Evolutionary conservation across 1,140 invertebrate species (phyloP).

Genomic region (Tyrophagus putrescentiae): DNA sequence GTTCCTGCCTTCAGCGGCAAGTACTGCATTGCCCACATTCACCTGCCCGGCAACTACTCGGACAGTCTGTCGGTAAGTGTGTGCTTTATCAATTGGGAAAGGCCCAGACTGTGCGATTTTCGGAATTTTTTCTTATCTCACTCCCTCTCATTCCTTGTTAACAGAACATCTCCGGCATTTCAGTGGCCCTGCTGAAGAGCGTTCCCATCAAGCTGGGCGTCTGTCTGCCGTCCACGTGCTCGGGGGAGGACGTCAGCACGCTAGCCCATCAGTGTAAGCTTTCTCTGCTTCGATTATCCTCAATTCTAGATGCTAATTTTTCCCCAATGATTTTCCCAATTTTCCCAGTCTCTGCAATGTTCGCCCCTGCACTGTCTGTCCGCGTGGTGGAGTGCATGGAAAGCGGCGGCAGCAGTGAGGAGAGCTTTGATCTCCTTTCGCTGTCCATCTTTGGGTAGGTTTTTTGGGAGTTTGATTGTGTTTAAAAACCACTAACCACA

Average conservation of each 20-base stretch:
- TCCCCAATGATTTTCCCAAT: too few relatives aligned
- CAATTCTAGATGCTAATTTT: background rate
- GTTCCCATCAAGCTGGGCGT: conserved; percentile 16
- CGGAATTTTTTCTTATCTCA: background rate
- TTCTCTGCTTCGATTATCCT: background rate
- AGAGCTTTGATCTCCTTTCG: background rate
- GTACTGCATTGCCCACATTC: conserved; percentile 25
- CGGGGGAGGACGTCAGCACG: conserved; percentile 6
- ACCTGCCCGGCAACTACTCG: conserved; percentile 9
- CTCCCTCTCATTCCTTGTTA: background rate
- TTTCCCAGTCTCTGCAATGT: conserved; percentile 14
- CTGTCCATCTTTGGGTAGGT: background rate
- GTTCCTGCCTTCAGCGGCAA: conserved; percentile 20
- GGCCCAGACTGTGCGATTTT: conserved; percentile 6
- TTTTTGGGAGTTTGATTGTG: too few relatives aligned
- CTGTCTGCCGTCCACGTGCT: conserved; percentile 24
- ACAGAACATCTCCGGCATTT: conserved; percentile 18
- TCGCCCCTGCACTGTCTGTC: background rate
- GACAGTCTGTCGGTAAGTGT: conserved; percentile 16
- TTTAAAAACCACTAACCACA: background rate
- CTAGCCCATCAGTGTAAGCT: conserved; percentile 21
- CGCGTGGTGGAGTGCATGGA: background rate
- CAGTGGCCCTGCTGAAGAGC: background rate
- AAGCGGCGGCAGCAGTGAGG: background rate
- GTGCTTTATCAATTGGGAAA: background rate